Conservation (phyloP, 2,113 vertebrate genomes). For the Thymallus thymallus region DNA sequence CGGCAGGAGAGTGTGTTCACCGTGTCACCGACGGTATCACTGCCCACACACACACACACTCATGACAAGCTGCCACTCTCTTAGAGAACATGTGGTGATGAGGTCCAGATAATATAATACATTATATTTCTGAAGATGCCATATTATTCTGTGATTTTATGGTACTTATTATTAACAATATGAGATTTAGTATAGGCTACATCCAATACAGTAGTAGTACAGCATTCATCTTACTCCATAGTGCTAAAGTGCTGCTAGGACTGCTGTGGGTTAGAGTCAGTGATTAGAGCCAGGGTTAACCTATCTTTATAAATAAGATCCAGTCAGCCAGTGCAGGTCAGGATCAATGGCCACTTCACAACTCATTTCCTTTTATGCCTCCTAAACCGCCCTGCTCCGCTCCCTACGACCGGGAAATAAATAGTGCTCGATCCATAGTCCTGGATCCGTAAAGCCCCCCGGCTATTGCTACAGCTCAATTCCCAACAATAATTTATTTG, state of each 20-base stretch:
- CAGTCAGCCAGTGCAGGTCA: slow-evolving; percentile 46
- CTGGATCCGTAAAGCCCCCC: slow-evolving; percentile 28
- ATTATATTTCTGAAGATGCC: too few species aligned
- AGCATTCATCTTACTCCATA: neutral
- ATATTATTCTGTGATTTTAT: too few species aligned
- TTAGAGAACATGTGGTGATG: too few species aligned
- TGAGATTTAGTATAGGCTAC: too few species aligned
- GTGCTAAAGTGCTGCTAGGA: neutral
- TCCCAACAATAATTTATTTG: slow-evolving; percentile 64
- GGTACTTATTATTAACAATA: too few species aligned
- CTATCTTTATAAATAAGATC: slow-evolving; percentile 45
- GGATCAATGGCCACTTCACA: slow-evolving; percentile 80
- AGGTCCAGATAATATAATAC: too few species aligned
- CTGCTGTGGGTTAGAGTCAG: neutral
- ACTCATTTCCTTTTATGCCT: slow-evolving; percentile 80
- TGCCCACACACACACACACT: slow-evolving; percentile 35
- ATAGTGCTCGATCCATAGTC: slow-evolving; percentile 72
- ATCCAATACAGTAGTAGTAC: too few species aligned
- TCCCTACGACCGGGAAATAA: slow-evolving; percentile 66
- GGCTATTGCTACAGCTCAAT: slow-evolving; percentile 57
- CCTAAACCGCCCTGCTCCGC: slow-evolving; percentile 68
- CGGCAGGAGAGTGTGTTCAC: too few species aligned
- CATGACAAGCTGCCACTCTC: neutral
- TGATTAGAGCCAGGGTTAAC: slow-evolving; percentile 30
- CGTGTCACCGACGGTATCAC: neutral